A percentile compares a stretch with the other conserved stretches of the same genome.
phyloP scores from a whole-genome alignment of 2,113 vertebrate genomes.

The Geococcyx californianus region DNA sequence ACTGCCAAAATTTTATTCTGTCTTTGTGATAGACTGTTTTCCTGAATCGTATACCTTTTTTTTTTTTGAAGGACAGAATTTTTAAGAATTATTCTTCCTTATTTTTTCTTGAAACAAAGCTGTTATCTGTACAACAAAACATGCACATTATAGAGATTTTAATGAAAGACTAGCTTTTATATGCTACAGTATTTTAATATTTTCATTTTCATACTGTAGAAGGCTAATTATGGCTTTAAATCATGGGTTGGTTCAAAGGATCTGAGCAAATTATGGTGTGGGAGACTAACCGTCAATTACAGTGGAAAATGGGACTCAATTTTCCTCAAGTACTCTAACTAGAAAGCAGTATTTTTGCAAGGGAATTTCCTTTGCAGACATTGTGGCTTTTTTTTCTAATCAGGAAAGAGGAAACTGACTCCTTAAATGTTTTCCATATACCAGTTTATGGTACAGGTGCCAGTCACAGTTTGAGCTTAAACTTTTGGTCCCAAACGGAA shows the following conservation, averaged over 20 bases:
- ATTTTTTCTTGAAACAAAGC: not conserved
- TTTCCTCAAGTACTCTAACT: not conserved
- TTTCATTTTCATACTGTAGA: not conserved
- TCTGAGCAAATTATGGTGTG: not conserved
- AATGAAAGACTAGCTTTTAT: not conserved
- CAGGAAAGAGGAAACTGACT: not conserved
- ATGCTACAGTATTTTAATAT: too few species aligned
- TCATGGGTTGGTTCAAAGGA: not conserved
- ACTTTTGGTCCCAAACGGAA: not conserved
- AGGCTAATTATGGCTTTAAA: not conserved
- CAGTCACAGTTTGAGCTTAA: not conserved
- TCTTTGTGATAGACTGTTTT: not conserved
- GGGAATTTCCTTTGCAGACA: not conserved
- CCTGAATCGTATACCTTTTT: not conserved
- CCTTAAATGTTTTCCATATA: not conserved
- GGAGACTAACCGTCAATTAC: not conserved
- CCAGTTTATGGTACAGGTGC: not conserved
- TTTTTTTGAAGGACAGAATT: not conserved
- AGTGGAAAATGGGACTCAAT: not conserved
- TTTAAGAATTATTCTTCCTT: not conserved
- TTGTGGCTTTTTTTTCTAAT: not conserved
- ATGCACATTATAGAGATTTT: not conserved
- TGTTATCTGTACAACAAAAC: not conserved
- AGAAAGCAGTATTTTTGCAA: not conserved
- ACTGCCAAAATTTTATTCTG: not conserved